Evolutionary conservation across 1,140 invertebrate species (phyloP).

Genomic region (Acromyrmex echinatior): DNA sequence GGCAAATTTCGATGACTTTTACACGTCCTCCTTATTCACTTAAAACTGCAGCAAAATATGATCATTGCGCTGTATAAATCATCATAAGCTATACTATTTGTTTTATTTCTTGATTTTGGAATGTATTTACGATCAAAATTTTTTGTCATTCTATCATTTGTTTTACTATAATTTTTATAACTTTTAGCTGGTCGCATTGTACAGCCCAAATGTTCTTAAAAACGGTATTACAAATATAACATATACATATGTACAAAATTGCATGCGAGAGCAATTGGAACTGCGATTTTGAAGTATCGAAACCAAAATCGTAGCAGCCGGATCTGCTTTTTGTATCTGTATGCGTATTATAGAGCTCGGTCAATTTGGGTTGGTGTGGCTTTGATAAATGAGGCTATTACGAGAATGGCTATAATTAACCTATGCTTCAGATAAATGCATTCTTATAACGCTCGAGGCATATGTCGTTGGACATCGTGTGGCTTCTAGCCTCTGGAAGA

Average conservation of each 20-base stretch:
- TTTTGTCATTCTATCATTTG: no score
- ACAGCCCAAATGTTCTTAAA: no score
- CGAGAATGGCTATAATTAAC: conserved; percentile 65
- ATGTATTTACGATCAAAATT: no score
- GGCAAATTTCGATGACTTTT: no score
- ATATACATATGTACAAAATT: background rate
- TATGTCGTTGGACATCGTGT: conserved; percentile 24
- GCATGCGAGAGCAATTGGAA: background rate
- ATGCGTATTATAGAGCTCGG: background rate
- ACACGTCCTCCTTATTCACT: no score
- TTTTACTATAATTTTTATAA: no score
- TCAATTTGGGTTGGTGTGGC: conserved; percentile 52
- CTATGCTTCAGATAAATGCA: conserved; percentile 50
- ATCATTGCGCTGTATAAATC: no score
- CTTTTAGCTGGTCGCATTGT: no score
- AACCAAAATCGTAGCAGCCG: conserved; percentile 1
- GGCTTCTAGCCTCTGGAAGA: background rate
- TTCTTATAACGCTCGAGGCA: conserved; percentile 34
- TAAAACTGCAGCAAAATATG: no score
- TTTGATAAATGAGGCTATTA: conserved; percentile 68
- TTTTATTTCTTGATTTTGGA: no score
- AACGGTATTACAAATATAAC: no score
- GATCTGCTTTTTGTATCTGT: conserved; percentile 11
- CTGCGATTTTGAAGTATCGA: background rate
- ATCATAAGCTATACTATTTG: no score